These are phyloP conservation scores for Helarctos malayanus DNA, from an alignment of 2,797 vertebrate species.

Conservation along the genomic window DNA sequence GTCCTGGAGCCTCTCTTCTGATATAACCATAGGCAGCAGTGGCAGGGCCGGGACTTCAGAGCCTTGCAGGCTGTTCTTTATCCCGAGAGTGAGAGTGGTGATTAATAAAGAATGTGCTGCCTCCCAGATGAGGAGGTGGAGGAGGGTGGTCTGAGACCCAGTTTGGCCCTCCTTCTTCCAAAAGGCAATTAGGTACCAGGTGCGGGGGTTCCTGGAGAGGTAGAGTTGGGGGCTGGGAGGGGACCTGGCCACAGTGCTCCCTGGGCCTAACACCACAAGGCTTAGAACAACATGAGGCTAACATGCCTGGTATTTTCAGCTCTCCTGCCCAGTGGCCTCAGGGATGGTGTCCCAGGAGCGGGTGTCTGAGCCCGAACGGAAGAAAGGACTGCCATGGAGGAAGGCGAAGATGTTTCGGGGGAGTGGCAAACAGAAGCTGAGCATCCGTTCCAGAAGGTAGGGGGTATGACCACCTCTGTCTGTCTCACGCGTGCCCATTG, in stretches of 20 bases:
- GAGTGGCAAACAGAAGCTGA: constrained; percentile 85
- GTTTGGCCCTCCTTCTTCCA: neutral
- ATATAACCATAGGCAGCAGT: accelerated
- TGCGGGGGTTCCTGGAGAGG: neutral
- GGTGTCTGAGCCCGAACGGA: constrained; percentile 77
- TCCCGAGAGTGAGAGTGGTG: neutral
- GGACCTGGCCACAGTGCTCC: accelerated
- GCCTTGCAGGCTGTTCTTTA: neutral
- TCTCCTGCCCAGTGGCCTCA: constrained; percentile 76
- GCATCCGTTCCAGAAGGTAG: constrained; percentile 87
- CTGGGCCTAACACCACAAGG: accelerated
- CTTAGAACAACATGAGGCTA: neutral
- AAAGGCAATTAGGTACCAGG: neutral
- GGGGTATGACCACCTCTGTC: neutral
- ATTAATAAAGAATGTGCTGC: accelerated
- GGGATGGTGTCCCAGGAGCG: constrained; percentile 70
- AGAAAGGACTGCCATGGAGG: constrained; percentile 76
- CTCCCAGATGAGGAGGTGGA: neutral
- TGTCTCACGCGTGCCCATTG: accelerated
- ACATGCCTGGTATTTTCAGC: constrained; percentile 81
- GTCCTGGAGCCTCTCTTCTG: neutral
- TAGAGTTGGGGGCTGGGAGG: neutral
- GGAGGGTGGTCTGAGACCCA: neutral
- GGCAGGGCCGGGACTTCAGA: neutral
- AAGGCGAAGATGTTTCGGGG: constrained; percentile 78